phyloP scores from a whole-genome alignment of 92 coral and sea anemone genomes.

The Montipora capitata region DNA sequence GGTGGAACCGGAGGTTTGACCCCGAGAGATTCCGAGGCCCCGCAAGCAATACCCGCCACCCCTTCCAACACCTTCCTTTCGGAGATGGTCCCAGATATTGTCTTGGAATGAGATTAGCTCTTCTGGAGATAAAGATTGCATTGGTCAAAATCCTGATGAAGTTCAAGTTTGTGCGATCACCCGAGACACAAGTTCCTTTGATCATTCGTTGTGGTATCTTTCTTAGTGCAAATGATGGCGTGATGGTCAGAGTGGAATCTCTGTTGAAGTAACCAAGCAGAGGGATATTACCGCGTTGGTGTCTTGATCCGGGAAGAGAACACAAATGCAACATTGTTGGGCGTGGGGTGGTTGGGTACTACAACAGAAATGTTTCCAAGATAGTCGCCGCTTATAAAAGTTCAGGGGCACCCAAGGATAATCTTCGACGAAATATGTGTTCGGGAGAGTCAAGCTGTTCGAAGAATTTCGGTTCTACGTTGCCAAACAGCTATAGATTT shows the following conservation, averaged over 20 bases:
- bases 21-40: slow-evolving; percentile 83
- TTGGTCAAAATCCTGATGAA: slow-evolving; percentile 73
- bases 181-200: slow-evolving; percentile 83
- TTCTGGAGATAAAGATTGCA: slow-evolving; percentile 74
- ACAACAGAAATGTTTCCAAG: too few relatives aligned
- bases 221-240: slow-evolving; percentile 65
- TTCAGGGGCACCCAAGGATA: too few relatives aligned
- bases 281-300: too few relatives aligned
- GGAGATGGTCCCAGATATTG: slow-evolving; percentile 88
- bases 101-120: slow-evolving; percentile 81
- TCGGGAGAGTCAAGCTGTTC: too few relatives aligned
- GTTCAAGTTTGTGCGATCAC: slow-evolving; percentile 74
- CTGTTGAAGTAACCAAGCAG: background rate
- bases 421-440: too few relatives aligned
- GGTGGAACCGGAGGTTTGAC: slow-evolving; percentile 69
- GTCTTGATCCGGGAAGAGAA: too few relatives aligned
- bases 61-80: slow-evolving; percentile 82
- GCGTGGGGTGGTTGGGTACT: too few relatives aligned
- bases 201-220: slow-evolving; percentile 45
- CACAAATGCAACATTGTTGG: too few relatives aligned
- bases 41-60: slow-evolving; percentile 71
- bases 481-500: too few relatives aligned
- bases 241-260: slow-evolving; percentile 47
- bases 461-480: too few relatives aligned
- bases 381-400: too few relatives aligned